Conservation (phyloP, 2,797 vertebrate genomes). For the Etheostoma perlongum region DNA sequence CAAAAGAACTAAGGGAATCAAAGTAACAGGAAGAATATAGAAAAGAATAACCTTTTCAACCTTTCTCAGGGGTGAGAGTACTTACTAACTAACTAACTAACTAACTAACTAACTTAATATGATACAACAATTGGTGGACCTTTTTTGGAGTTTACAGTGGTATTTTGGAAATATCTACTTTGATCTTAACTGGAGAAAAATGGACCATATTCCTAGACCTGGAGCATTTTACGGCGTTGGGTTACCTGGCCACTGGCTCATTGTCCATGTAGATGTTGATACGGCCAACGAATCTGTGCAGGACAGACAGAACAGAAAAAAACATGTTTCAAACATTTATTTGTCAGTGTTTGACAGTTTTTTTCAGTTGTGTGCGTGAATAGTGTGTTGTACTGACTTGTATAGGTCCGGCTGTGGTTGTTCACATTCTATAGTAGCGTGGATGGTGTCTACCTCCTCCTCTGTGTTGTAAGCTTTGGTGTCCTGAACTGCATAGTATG, state of each 20-base stretch:
- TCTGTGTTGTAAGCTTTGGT: slow-evolving; percentile 93
- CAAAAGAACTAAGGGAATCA: no score
- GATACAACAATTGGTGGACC: no score
- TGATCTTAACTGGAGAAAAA: background rate
- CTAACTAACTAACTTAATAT: no score
- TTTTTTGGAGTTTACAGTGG: no score
- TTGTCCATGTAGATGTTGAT: slow-evolving; percentile 94
- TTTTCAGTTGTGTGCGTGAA: background rate
- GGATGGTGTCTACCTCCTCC: slow-evolving; percentile 89
- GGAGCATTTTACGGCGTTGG: background rate
- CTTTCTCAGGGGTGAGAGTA: no score
- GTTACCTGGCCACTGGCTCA: slow-evolving; percentile 93
- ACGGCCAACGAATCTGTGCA: slow-evolving; percentile 93
- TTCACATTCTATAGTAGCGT: slow-evolving; percentile 97
- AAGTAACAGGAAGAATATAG: no score
- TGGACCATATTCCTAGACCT: background rate
- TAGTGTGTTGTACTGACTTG: slow-evolving; percentile 87
- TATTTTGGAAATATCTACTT: no score
- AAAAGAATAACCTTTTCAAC: no score
- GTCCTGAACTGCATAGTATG: slow-evolving; percentile 95
- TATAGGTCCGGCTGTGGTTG: slow-evolving; percentile 98
- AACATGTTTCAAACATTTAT: background rate
- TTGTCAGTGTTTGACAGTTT: background rate
- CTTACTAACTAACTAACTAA: no score
- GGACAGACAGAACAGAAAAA: slow-evolving; percentile 2